Base-by-base conservation (phyloP, 2,113 vertebrate genomes). In the Oncorhynchus gorbuscha region DNA sequence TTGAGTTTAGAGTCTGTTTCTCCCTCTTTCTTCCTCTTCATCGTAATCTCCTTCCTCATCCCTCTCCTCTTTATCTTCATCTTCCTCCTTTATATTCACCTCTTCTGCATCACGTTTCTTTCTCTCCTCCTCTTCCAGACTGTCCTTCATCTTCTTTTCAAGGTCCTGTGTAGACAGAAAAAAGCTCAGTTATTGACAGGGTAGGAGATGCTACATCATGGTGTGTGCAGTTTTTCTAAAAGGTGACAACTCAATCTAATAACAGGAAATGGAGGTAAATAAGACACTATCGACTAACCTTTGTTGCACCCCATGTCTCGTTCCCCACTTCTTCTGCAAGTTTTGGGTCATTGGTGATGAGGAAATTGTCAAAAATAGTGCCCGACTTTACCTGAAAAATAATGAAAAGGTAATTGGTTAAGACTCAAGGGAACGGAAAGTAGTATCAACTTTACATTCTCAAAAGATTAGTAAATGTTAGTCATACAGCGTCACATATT, bases 281-380 rank as follows among this genome's bases (percentile, higher is more conserved):
- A 5, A 62, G 32, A 13, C 28, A 65, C 4, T 26, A 18, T 45
- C 32, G n/a, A 7, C 16, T 65, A 89, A 94, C 93, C 90, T 95
- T 95, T 82, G 93, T 95, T 87, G 86, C 85, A 75, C 93, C 93
- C 95, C 91, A 95, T 3, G 86, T 94, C 76, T 95, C 91, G 68
- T 92, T 89, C 49, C 94, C 95, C 45, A 94, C 85, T 75, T 95
- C 93, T 81, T 96, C 94, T 24, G 95, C 94, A 88, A 95, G 87
- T 28, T 91, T 90, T 76, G 93, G 94, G 82, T 96, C 91, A 75
- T 91, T 93, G 81, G 91, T 93, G 80, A 95, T 95, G 59, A 96
- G 90, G 86, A 96, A 97, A 90, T 95, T 94, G 75, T 94, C 94
- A 86, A 95, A 96, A 78, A 96, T 94, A 2, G 93, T 95, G n/a